These are phyloP conservation scores for Pitangus sulphuratus DNA, from an alignment of 2,797 vertebrate genomes.

Conservation along the genomic window DNA sequence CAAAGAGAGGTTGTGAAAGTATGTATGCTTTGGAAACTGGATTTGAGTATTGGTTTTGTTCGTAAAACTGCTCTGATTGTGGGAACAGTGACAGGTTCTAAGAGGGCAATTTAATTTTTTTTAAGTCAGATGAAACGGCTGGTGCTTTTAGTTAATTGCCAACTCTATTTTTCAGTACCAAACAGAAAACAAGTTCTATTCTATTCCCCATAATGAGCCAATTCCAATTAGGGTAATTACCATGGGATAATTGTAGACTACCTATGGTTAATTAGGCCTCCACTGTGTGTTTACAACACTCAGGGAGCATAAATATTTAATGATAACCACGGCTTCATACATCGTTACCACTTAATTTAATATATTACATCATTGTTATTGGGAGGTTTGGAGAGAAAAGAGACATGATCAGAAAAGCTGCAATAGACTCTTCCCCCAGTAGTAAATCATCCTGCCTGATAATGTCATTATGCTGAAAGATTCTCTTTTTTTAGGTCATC, in stretches of 20 bases:
- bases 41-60: conserved; percentile 22
- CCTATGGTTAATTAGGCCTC: conserved; percentile 56
- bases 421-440: neutral
- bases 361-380: conserved; percentile 29
- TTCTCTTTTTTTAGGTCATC: neutral
- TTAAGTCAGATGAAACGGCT: conserved; percentile 21
- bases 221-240: conserved; percentile 47
- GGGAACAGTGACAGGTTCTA: conserved; percentile 28
- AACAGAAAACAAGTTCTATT: conserved; percentile 54
- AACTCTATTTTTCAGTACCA: conserved; percentile 32
- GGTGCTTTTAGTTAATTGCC: conserved; percentile 60
- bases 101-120: conserved; percentile 37
- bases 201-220: conserved; percentile 21
- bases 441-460: neutral
- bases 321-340: conserved; percentile 54
- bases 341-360: conserved; percentile 44
- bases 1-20: conserved; percentile 17
- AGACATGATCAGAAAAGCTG: neutral
- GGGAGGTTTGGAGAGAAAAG: neutral
- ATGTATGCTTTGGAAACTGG: neutral
- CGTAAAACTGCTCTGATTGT: conserved; percentile 46
- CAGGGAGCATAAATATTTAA: conserved; percentile 53
- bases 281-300: conserved; percentile 51
- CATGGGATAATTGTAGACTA: conserved; percentile 49
- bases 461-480: neutral